Evolutionary conservation across 2,797 vertebrate species (phyloP).

Genomic region (Megaceryle alcyon): DNA sequence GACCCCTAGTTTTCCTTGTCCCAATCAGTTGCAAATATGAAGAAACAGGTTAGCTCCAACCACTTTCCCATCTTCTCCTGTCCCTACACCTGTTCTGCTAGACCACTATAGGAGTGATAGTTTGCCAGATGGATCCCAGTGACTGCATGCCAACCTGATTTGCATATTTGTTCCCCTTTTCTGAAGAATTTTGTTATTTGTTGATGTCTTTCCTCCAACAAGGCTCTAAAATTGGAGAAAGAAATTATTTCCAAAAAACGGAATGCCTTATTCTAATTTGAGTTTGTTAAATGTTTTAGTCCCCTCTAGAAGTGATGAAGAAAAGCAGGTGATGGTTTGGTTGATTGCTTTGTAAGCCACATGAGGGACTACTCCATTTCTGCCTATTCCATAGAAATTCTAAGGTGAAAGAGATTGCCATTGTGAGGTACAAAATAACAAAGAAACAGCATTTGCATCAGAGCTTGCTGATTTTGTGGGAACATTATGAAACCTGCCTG

Average conservation of each 20-base stretch:
- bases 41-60: not conserved
- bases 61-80: not conserved
- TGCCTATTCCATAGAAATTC: not conserved
- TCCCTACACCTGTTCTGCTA: not conserved
- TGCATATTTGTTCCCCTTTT: not conserved
- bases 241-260: not conserved
- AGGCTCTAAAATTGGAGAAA: not conserved
- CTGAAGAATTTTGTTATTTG: not conserved
- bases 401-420: not conserved
- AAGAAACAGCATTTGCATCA: constrained; percentile 1
- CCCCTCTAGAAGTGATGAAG: not conserved
- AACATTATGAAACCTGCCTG: not conserved
- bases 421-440: not conserved
- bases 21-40: not conserved
- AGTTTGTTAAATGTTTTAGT: not conserved
- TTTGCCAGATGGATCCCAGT: not conserved
- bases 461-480: constrained; percentile 4
- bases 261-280: not conserved
- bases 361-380: not conserved
- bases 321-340: not conserved
- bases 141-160: not conserved
- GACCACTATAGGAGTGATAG: not conserved
- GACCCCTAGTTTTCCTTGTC: not conserved
- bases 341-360: not conserved
- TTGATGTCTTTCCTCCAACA: not conserved